Conservation (phyloP, 2,797 vertebrate genomes). For the Pteropus rufus region DNA sequence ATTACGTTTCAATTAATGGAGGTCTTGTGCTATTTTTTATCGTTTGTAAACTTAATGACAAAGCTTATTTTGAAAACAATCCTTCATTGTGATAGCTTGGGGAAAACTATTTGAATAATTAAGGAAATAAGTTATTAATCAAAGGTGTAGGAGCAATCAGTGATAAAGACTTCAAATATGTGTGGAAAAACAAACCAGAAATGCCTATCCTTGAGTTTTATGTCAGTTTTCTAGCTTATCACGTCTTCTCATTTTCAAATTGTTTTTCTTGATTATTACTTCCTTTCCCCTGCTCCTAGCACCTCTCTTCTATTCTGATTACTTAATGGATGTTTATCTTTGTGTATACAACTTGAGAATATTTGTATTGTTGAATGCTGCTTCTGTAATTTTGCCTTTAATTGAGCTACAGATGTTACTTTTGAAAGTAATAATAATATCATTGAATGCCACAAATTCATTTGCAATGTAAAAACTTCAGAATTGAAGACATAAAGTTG, state of each 20-base stretch:
- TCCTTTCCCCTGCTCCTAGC: background rate
- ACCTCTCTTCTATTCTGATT: constrained; percentile 46
- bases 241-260: constrained; percentile 4
- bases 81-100: background rate
- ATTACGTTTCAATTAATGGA: background rate
- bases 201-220: background rate
- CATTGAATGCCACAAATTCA: constrained; percentile 14
- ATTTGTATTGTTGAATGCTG: constrained; percentile 51
- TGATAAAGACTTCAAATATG: constrained; percentile 32
- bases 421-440: constrained; percentile 39
- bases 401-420: constrained; percentile 50
- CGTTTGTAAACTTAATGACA: constrained; percentile 1
- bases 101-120: constrained; percentile 28
- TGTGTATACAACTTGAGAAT: constrained; percentile 33
- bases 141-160: background rate
- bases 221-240: constrained; percentile 17
- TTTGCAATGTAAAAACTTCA: constrained; percentile 43
- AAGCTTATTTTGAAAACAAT: constrained; percentile 6
- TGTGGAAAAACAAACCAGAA: background rate
- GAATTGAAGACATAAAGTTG: background rate
- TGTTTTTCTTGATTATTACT: constrained; percentile 38
- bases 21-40: background rate
- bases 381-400: constrained; percentile 34
- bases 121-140: constrained; percentile 42
- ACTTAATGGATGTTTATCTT: constrained; percentile 51